Evolutionary conservation across 2,888 invertebrate genomes (phyloP).

Genomic region (Hermaeophaga mercurialis): DNA sequence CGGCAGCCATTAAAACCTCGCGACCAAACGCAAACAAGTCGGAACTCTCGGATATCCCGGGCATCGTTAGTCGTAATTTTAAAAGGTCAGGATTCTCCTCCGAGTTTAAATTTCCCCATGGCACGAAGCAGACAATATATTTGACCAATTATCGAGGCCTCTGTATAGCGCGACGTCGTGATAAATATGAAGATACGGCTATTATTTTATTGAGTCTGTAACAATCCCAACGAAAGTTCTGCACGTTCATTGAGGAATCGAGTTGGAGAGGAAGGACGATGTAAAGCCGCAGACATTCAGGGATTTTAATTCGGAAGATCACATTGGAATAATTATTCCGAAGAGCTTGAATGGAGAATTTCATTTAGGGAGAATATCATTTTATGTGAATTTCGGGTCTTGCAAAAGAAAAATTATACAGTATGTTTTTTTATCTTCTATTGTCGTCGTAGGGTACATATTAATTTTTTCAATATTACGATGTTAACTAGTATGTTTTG

Average conservation of each 20-base stretch:
- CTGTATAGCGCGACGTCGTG: conserved; percentile 50
- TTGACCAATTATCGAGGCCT: conserved; percentile 54
- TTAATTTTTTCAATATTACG: too few species aligned
- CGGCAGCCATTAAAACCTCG: conserved; percentile 7
- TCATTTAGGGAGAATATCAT: too few species aligned
- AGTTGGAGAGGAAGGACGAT: not conserved
- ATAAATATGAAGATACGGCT: conserved; percentile 53
- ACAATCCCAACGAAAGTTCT: conserved; percentile 46
- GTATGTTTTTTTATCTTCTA: too few species aligned
- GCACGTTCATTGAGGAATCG: conserved; percentile 42
- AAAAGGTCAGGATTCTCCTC: conserved; percentile 36
- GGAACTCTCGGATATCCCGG: conserved; percentile 33
- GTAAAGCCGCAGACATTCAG: not conserved
- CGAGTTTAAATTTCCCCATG: conserved; percentile 35
- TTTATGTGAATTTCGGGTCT: too few species aligned
- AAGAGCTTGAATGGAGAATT: too few species aligned
- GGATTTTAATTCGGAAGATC: not conserved
- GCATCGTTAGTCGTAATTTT: conserved; percentile 36
- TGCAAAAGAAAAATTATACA: too few species aligned
- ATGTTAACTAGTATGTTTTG: too few species aligned
- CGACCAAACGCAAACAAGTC: conserved; percentile 12
- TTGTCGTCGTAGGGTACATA: too few species aligned
- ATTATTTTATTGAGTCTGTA: conserved; percentile 53
- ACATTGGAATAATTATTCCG: not conserved
- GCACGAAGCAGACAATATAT: conserved; percentile 54